phyloP scores from a whole-genome alignment of 2,888 invertebrate species.

The Spilarctia lutea region DNA sequence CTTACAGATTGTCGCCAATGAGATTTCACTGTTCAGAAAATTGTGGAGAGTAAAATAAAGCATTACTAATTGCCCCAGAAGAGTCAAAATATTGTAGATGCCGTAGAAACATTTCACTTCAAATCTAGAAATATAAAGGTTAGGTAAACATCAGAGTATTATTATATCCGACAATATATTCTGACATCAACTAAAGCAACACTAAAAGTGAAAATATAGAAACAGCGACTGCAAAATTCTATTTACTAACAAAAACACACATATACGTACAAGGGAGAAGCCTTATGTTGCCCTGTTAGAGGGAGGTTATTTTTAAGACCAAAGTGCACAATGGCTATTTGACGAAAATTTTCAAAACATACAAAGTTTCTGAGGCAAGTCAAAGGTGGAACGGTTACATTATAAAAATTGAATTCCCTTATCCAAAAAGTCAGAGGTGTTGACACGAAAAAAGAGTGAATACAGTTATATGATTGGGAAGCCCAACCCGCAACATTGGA shows the following conservation, averaged over 20 bases:
- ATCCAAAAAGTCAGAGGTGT: not conserved
- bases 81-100: not conserved
- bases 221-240: no score
- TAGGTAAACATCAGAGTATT: not conserved
- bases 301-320: no score
- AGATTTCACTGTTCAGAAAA: not conserved
- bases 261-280: no score
- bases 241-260: no score
- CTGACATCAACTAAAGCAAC: no score
- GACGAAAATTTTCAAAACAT: no score
- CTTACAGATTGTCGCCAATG: slow-evolving; percentile 5
- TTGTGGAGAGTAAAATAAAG: not conserved
- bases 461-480: no score
- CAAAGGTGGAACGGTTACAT: not conserved
- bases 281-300: no score
- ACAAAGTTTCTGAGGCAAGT: no score
- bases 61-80: slow-evolving; percentile 7
- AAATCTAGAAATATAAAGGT: slow-evolving; percentile 9
- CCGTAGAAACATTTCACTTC: not conserved
- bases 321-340: no score
- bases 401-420: not conserved
- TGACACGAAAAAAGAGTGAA: not conserved
- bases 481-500: not conserved
- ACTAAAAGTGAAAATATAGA: no score
- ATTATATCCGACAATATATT: not conserved